Conservation (phyloP, 2,113 vertebrate species). For the Nibea albiflora region DNA sequence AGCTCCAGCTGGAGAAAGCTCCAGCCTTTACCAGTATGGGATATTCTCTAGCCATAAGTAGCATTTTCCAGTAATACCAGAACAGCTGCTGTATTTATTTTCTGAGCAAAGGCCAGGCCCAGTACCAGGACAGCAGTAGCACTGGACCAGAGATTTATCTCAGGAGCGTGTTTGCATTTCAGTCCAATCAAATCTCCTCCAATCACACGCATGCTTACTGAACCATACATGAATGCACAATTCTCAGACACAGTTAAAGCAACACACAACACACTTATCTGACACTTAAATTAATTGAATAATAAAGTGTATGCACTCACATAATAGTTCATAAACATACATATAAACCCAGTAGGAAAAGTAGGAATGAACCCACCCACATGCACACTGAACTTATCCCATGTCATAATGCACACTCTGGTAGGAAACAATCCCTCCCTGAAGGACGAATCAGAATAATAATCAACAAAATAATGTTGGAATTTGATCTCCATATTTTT, state of each 20-base stretch:
- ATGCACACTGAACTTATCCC: neutral
- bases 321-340: neutral
- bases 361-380: neutral
- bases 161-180: conserved; percentile 54
- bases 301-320: neutral
- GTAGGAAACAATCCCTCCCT: no score
- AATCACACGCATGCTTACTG: conserved; percentile 35
- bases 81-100: conserved; percentile 63
- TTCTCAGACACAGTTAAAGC: conserved; percentile 11
- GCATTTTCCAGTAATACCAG: conserved; percentile 65
- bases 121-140: conserved; percentile 60
- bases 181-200: conserved; percentile 51
- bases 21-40: conserved; percentile 48
- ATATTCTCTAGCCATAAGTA: conserved; percentile 60
- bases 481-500: neutral
- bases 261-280: neutral
- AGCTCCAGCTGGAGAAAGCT: conserved; percentile 52
- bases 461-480: neutral
- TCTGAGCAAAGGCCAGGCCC: conserved; percentile 37
- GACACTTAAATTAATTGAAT: neutral
- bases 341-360: neutral
- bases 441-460: no score
- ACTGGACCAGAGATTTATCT: conserved; percentile 60
- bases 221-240: conserved; percentile 44
- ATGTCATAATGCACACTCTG: neutral